Evolutionary conservation across 2,797 vertebrate species (phyloP).

Genomic region (Euthynnus affinis): DNA sequence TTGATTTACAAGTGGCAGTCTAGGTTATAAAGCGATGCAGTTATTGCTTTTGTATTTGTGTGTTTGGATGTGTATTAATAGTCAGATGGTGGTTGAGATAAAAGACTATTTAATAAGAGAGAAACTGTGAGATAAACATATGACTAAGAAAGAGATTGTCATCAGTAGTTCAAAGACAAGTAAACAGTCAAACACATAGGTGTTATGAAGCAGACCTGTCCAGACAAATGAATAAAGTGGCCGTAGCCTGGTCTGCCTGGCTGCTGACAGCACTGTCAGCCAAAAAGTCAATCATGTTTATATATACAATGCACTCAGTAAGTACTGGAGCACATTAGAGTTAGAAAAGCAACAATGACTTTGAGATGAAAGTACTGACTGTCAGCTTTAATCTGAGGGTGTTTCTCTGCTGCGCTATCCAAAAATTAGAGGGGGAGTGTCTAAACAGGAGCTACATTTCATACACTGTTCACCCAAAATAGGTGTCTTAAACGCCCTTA

Average conservation of each 20-base stretch:
- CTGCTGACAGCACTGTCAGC: no score
- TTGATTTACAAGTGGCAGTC: background rate
- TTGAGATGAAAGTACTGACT: background rate
- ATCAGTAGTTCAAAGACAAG: background rate
- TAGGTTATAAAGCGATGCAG: no score
- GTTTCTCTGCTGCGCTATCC: background rate
- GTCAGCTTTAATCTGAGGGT: background rate
- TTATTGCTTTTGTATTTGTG: no score
- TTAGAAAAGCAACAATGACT: background rate
- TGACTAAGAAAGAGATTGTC: no score
- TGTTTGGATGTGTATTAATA: background rate
- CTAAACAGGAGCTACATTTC: background rate
- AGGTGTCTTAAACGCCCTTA: background rate
- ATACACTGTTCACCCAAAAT: background rate
- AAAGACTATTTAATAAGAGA: background rate
- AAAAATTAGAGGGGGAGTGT: background rate
- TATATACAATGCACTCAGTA: no score
- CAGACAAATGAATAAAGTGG: no score
- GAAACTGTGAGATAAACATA: background rate
- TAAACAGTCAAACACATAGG: background rate
- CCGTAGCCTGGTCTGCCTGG: no score
- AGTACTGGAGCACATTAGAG: background rate
- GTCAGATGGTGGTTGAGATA: background rate
- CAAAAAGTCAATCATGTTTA: no score
- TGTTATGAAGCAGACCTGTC: background rate